Evolutionary conservation across 2,797 vertebrate species (phyloP).

Genomic region (Melanogrammus aeglefinus): DNA sequence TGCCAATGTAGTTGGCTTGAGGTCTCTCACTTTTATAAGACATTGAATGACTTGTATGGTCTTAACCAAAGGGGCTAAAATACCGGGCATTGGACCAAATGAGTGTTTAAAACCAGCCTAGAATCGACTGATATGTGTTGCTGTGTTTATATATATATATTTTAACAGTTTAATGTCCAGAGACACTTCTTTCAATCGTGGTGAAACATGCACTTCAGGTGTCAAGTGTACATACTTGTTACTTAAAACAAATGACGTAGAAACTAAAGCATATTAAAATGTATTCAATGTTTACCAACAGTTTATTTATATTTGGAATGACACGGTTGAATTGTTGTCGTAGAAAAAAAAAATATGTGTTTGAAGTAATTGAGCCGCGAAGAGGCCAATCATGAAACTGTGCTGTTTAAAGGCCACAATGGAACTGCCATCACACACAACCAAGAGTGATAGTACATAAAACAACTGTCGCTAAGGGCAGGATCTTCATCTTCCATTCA

Average conservation of each 20-base stretch:
- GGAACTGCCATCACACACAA: conserved; percentile 35
- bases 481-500: conserved; percentile 30
- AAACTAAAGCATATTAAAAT: neutral
- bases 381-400: conserved; percentile 50
- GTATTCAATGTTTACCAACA: neutral
- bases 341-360: conserved; percentile 47
- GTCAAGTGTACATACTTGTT: conserved; percentile 36
- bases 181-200: neutral
- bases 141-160: neutral
- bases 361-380: conserved; percentile 66
- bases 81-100: conserved; percentile 34
- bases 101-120: conserved; percentile 24
- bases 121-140: neutral
- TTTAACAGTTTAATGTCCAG: neutral
- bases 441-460: conserved; percentile 41
- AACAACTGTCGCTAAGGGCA: conserved; percentile 41
- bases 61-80: neutral
- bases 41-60: conserved; percentile 19
- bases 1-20: conserved; percentile 33
- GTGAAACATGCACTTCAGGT: conserved; percentile 29
- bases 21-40: conserved; percentile 23
- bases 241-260: conserved; percentile 7
- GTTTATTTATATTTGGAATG: conserved; percentile 18
- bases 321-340: conserved; percentile 34
- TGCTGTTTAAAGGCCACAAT: conserved; percentile 45